These are phyloP conservation scores for Paedocypris micromegethes DNA, from an alignment of 2,797 vertebrate species.

Conservation along the genomic window DNA sequence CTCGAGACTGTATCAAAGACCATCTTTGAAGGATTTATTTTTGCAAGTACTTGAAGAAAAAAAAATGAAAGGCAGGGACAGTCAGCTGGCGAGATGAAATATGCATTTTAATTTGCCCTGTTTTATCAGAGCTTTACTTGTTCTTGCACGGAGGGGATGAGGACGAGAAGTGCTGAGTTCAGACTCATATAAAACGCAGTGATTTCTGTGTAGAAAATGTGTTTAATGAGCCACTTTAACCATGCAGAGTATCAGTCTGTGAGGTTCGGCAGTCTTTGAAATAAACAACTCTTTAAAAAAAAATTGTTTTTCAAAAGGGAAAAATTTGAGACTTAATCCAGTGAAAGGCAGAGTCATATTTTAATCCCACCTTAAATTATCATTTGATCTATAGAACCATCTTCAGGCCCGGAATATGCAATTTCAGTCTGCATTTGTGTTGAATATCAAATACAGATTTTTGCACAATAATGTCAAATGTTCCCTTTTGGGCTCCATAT, in stretches of 20 bases:
- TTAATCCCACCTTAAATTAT: constrained; percentile 11
- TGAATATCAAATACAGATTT: no score
- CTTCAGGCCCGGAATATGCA: no score
- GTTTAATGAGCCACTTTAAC: constrained; percentile 61
- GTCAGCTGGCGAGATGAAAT: constrained; percentile 30
- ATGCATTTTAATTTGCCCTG: constrained; percentile 29
- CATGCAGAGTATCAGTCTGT: constrained; percentile 53
- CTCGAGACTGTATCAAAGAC: no score
- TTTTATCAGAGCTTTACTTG: constrained; percentile 49
- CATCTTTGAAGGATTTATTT: no score
- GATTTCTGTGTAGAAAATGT: constrained; percentile 47
- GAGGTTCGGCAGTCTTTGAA: constrained; percentile 38
- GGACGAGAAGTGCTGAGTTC: constrained; percentile 49
- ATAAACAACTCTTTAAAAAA: constrained; percentile 14
- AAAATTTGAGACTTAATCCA: constrained; percentile 33
- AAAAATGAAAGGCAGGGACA: background rate
- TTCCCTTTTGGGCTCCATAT: no score
- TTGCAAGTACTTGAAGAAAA: no score
- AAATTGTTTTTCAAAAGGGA: background rate
- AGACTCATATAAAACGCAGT: constrained; percentile 49
- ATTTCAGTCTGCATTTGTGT: no score
- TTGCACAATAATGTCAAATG: no score
- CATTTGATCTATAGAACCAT: no score
- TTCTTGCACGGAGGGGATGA: constrained; percentile 45
- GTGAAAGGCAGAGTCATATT: constrained; percentile 32